A percentile compares a stretch with the other conserved stretches of the same genome.
Conservation (phyloP, 2,888 invertebrate genomes). For the Lasioglossum morio region DNA sequence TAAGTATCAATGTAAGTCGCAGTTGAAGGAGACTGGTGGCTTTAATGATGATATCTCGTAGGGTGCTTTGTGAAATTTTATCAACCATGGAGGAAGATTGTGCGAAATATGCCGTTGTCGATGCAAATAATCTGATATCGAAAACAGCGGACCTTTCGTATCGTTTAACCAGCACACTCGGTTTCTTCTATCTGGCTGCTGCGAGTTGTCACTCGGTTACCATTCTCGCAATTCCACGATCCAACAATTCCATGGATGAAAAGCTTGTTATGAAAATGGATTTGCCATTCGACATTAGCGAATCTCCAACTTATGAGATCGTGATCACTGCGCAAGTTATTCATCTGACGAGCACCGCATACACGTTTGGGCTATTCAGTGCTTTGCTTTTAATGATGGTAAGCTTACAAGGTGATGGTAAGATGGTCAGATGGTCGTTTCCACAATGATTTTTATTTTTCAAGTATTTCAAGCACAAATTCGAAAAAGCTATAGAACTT, state of each 20-base stretch:
- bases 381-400: constrained; percentile 30
- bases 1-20: not conserved
- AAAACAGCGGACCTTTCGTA: not conserved
- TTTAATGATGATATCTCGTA: not conserved
- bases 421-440: not conserved
- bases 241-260: not conserved
- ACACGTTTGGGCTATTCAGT: not conserved
- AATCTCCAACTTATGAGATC: constrained; percentile 38
- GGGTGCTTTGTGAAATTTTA: constrained; percentile 13
- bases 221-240: not conserved
- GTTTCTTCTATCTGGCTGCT: constrained; percentile 8
- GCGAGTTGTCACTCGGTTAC: constrained; percentile 25
- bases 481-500: too few species aligned
- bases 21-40: not conserved
- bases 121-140: not conserved
- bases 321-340: constrained; percentile 20
- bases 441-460: not conserved
- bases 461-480: not conserved
- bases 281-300: constrained; percentile 10
- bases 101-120: not conserved
- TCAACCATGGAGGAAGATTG: constrained; percentile 33
- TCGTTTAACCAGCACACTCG: constrained; percentile 16
- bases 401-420: not conserved
- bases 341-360: not conserved
- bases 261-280: constrained; percentile 33